Base-by-base conservation (phyloP, 2,113 vertebrate species). In the Micromys minutus region DNA sequence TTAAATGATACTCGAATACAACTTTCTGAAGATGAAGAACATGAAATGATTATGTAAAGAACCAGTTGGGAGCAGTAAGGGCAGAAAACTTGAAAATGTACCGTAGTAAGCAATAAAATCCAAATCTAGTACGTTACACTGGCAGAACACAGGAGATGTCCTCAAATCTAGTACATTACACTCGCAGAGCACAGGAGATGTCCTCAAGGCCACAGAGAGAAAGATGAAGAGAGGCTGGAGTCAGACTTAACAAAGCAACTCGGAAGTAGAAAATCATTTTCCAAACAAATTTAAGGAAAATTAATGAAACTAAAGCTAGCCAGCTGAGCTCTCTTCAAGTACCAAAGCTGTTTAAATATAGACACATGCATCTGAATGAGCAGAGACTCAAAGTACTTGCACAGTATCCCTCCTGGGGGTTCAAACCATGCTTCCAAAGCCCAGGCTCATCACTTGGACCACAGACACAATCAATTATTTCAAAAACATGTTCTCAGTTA, bases 11-110 rank as follows among this genome's bases (percentile, higher is more conserved):
- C 31, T 81, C 29, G 29, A 75, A 76, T 59, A 39, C 81, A 90
- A 87, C n/a, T 87, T 89, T 90, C 88, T 74, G 67, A 79, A 95
- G 69, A 57, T 55, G 55, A 93, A 80, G 76, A 26, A 94, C 11
- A 9, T 94, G 29, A 74, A 75, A 45, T 45, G n/a, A 75, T 45
- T 26, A 65, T 36, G 74, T 7, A 65, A 89, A 88, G 83, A 89
- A 39, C 1, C 39, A 94, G 86, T 24, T 13, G 0, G 39, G 36
- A 31, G 50, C 69, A 65, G 16, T 19, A 85, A 67, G 55, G 55
- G 91, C 29, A 85, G 42, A 77, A 12, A 72, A 92, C 63, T 45
- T 87, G 42, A 85, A 86, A 91, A 57, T 72, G 15, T 19, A 77
- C 31, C 13, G 5, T 52, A 59, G 15, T 71, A 63, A 86, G 87